Evolutionary conservation across 2,797 vertebrate genomes (phyloP).

Genomic region (Acanthurus leucopareius): DNA sequence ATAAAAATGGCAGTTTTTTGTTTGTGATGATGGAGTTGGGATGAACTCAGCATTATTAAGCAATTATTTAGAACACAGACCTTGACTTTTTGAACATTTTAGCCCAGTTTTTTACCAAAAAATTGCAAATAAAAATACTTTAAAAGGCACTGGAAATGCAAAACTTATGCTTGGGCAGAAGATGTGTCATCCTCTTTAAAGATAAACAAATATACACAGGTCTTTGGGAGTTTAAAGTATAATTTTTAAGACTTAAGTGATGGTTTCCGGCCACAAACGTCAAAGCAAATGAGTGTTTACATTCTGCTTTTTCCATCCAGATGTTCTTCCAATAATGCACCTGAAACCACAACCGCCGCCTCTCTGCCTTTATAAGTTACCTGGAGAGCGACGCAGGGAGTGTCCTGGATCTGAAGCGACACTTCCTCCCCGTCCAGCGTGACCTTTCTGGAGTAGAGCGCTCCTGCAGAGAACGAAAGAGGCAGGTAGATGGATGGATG

Average conservation of each 20-base stretch:
- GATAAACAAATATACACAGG: too few species aligned
- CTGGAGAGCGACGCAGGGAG: slow-evolving; percentile 93
- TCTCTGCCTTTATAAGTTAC: slow-evolving; percentile 75
- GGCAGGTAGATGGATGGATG: neutral
- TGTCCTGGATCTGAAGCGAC: slow-evolving; percentile 95
- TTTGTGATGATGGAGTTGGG: too few species aligned
- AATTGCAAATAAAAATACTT: neutral
- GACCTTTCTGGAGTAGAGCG: slow-evolving; percentile 94
- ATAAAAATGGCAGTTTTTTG: neutral
- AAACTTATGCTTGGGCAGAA: neutral
- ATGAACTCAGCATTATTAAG: neutral
- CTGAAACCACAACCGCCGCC: neutral
- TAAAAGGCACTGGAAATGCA: neutral
- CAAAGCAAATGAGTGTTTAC: too few species aligned
- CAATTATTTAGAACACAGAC: too few species aligned
- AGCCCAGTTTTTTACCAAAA: neutral
- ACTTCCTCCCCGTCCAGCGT: slow-evolving; percentile 93
- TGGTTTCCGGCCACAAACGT: too few species aligned
- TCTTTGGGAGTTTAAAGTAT: too few species aligned
- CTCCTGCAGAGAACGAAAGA: slow-evolving; percentile 82
- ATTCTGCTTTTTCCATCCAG: neutral
- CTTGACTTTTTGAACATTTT: neutral
- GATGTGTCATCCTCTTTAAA: too few species aligned
- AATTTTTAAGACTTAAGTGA: too few species aligned
- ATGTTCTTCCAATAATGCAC: neutral